A percentile compares a stretch with the other conserved stretches of the same genome.
Conservation (phyloP, 2,113 vertebrate species). For the Tragelaphus strepsiceros region DNA sequence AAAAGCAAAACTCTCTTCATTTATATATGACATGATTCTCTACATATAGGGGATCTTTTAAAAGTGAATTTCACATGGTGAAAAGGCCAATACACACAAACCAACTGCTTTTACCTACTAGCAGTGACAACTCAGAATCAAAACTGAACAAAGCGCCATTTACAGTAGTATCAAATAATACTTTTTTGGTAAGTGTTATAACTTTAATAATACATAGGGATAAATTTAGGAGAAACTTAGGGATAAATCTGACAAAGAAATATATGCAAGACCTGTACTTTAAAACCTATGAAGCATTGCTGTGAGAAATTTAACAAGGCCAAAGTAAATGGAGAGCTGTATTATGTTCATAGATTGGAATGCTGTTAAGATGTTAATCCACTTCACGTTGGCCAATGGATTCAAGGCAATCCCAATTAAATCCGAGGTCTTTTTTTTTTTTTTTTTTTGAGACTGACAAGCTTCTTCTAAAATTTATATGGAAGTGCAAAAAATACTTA, state of each 20-base stretch:
- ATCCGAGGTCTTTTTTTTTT: not conserved
- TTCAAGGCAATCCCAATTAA: not conserved
- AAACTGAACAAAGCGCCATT: not conserved
- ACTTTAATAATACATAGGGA: not conserved
- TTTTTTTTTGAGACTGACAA: not conserved
- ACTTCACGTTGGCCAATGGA: not conserved
- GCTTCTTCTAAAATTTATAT: not conserved
- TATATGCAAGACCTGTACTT: not conserved
- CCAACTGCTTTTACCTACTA: not conserved
- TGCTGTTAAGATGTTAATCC: not conserved
- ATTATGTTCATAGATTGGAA: not conserved
- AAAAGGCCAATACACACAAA: not conserved
- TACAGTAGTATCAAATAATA: not conserved
- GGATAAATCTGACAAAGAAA: not conserved
- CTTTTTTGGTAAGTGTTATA: not conserved
- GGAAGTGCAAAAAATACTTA: not conserved
- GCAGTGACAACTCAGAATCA: not conserved
- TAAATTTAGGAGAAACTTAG: not conserved
- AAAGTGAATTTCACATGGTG: not conserved
- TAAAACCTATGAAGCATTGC: not conserved
- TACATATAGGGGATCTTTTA: not conserved
- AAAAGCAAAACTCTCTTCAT: not conserved
- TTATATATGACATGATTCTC: not conserved
- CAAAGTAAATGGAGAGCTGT: not conserved
- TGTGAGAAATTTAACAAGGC: not conserved